Conservation (phyloP, 2,113 vertebrate species). For the Montifringilla adamsi region DNA sequence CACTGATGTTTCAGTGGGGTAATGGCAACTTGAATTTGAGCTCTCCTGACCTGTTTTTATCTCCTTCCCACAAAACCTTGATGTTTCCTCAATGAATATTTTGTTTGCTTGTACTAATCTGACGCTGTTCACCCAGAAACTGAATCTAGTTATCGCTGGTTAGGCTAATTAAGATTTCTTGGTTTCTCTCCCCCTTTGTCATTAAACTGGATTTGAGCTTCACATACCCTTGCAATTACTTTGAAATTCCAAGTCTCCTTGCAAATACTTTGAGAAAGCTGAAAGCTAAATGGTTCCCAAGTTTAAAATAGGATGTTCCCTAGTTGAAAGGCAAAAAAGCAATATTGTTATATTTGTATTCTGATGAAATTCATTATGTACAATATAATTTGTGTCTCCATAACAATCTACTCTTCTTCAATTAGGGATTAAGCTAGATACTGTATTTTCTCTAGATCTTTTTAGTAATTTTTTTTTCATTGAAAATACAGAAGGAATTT, state of each 20-base stretch:
- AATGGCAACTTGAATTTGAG: not conserved
- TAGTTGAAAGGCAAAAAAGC: slow-evolving; percentile 61
- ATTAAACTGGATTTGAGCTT: slow-evolving; percentile 47
- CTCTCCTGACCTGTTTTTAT: not conserved
- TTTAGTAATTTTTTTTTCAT: not conserved
- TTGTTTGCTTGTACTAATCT: not conserved
- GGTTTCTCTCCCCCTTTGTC: slow-evolving; percentile 30
- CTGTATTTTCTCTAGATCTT: slow-evolving; percentile 1
- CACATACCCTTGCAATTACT: slow-evolving; percentile 33
- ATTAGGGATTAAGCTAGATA: slow-evolving; percentile 63
- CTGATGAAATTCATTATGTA: slow-evolving; percentile 72
- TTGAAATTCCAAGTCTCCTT: slow-evolving; percentile 61
- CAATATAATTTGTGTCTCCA: slow-evolving; percentile 63
- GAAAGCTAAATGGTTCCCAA: slow-evolving; percentile 65
- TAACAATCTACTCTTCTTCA: slow-evolving; percentile 67
- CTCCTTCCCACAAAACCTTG: not conserved
- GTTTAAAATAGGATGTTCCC: slow-evolving; percentile 65
- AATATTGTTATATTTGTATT: slow-evolving; percentile 72
- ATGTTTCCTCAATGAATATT: not conserved
- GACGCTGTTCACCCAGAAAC: slow-evolving; percentile 24
- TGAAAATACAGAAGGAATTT: slow-evolving; percentile 35
- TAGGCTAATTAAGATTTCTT: slow-evolving; percentile 40
- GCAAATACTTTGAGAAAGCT: slow-evolving; percentile 57
- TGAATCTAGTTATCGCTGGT: slow-evolving; percentile 24
- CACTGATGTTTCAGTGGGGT: not conserved